Base-by-base conservation (phyloP, 2,113 vertebrate genomes). In the Hipposideros armiger region DNA sequence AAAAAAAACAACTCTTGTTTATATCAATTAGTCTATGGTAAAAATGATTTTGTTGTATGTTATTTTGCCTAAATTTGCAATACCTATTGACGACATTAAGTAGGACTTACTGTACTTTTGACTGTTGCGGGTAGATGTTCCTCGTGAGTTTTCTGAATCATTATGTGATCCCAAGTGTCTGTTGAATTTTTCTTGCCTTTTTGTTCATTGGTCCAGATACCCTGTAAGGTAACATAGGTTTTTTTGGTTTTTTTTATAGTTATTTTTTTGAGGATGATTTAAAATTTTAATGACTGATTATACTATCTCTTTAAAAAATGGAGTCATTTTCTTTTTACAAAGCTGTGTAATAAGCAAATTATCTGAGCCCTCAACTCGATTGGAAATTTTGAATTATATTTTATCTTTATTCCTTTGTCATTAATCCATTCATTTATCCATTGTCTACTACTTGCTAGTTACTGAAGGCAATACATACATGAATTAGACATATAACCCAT, bases 241-340 rank as follows among this genome's bases (percentile, higher is more conserved):
- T 64, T 19, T 19, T 76, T 11, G 8, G 11, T 69, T 62, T 62
- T 78, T 81, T 40, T 95, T 72, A 64, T n/a, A 66, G 40, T 60
- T 91, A 19, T 58, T 60, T 86, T 93, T 69, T 78, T 82, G 67
- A 62, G 26, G 32, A 70, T 78, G 36, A 52, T 47, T 87, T 87
- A 56, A 80, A 91, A 22, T 77, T 80, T 95, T 8, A 67, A 9
- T 66, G 56, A 45, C 36, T 56, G 10, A 56, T 73, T 64, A 64
- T 86, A 76, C 9, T 36, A 0, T 40, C 26, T 72, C 7, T 60
- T 54, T 13, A 54, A 69, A 72, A 86, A 91, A 80, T 56, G 30
- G 70, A 80, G 36, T 52, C 14, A 52, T 94, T 36, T 92, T 76
- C 24, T 74, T 87, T 90, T 90, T 94, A 67, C 40, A 84, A 9